Evolutionary conservation across 2,888 invertebrate genomes (phyloP).

Genomic region (Belgica antarctica): DNA sequence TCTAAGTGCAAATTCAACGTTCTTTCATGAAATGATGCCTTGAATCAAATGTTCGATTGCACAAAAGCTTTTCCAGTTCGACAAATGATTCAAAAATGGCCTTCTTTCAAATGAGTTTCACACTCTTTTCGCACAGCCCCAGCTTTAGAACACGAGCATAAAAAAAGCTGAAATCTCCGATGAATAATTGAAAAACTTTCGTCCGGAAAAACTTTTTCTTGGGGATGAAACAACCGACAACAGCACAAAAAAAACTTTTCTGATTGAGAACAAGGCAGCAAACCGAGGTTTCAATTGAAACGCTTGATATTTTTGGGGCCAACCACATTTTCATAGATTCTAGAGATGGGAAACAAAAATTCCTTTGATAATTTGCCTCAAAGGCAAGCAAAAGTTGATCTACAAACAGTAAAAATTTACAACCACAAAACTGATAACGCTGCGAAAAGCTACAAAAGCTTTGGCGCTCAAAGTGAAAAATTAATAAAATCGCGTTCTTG

Average conservation of each 20-base stretch:
- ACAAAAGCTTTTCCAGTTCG: no score
- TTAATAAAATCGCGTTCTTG: slow-evolving; percentile 19
- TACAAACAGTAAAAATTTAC: neutral
- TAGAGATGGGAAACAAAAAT: neutral
- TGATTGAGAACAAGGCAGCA: slow-evolving; percentile 3
- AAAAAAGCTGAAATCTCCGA: neutral
- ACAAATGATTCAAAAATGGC: no score
- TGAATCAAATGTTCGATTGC: no score
- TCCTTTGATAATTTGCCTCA: slow-evolving; percentile 9
- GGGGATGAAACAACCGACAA: neutral
- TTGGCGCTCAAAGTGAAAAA: neutral
- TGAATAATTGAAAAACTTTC: slow-evolving; percentile 19
- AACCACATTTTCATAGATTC: slow-evolving; percentile 24
- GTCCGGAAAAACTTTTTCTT: neutral
- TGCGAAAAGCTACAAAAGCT: slow-evolving; percentile 5
- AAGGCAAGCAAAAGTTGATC: neutral
- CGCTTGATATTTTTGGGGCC: slow-evolving; percentile 15
- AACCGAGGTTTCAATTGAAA: slow-evolving; percentile 10
- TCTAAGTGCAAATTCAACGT: neutral
- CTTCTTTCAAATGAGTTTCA: no score
- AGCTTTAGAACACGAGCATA: neutral
- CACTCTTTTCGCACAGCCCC: neutral
- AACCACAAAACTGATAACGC: slow-evolving; percentile 1
- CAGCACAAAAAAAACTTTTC: neutral
- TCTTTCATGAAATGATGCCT: neutral